phyloP scores from a whole-genome alignment of 2,888 invertebrate species.

The Cosmia pyralina region DNA sequence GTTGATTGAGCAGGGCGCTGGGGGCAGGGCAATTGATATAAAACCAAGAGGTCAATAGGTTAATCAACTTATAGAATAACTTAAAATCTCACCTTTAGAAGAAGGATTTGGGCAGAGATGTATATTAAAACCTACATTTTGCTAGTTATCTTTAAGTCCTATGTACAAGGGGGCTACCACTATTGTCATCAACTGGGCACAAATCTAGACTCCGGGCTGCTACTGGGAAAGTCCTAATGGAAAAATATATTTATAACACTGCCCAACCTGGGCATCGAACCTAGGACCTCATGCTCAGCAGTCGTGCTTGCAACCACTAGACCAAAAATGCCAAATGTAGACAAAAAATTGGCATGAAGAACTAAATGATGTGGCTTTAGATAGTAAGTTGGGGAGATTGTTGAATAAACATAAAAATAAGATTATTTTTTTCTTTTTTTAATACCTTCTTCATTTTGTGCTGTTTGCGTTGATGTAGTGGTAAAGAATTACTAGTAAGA shows the following conservation, averaged over 20 bases:
- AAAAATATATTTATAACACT: neutral
- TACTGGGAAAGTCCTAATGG: neutral
- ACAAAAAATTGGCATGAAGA: too few species aligned
- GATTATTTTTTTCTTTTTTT: neutral
- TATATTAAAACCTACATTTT: neutral
- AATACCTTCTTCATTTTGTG: constrained; percentile 86
- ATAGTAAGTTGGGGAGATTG: neutral
- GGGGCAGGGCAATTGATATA: too few species aligned
- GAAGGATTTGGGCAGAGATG: neutral
- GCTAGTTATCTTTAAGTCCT: neutral
- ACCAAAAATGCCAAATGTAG: neutral
- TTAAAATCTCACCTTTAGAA: neutral
- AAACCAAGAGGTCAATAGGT: too few species aligned
- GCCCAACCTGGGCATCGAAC: neutral
- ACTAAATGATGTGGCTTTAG: neutral
- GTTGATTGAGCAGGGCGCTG: too few species aligned
- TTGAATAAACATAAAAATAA: neutral
- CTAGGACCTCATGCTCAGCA: too few species aligned
- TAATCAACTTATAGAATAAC: neutral
- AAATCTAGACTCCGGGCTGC: neutral
- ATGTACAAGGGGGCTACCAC: neutral
- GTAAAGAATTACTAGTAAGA: constrained; percentile 98
- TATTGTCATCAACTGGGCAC: neutral
- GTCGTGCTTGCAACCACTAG: neutral
- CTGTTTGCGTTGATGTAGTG: constrained; percentile 98